Conservation (phyloP, 2,888 invertebrate genomes). For the Mallateleia sp. region DNA sequence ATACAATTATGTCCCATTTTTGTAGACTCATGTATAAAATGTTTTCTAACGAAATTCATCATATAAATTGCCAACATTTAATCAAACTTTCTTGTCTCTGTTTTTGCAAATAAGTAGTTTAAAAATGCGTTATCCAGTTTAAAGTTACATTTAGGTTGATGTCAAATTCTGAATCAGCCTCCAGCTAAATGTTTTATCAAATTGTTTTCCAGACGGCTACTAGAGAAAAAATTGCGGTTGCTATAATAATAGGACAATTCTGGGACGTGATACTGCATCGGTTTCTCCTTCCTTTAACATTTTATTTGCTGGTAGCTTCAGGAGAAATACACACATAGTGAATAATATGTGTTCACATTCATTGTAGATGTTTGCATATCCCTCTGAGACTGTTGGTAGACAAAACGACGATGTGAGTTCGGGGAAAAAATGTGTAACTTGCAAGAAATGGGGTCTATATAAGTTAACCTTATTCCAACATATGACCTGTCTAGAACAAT, state of each 20-base stretch:
- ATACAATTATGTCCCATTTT: no score
- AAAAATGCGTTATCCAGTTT: slow-evolving; percentile 46
- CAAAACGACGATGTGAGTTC: slow-evolving; percentile 46
- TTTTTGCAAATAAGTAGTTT: slow-evolving; percentile 6
- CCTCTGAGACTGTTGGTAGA: slow-evolving; percentile 44
- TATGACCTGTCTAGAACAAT: slow-evolving; percentile 1
- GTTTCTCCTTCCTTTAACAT: slow-evolving; percentile 52
- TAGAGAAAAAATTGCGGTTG: slow-evolving; percentile 57
- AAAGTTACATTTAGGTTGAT: slow-evolving; percentile 27
- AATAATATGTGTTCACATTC: slow-evolving; percentile 28
- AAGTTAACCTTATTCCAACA: slow-evolving; percentile 58
- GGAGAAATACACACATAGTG: slow-evolving; percentile 33
- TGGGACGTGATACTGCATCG: slow-evolving; percentile 48
- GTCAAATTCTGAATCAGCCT: slow-evolving; percentile 44
- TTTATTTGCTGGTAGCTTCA: slow-evolving; percentile 59
- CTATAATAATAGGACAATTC: slow-evolving; percentile 58
- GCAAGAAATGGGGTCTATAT: slow-evolving; percentile 51
- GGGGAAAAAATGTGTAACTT: slow-evolving; percentile 41
- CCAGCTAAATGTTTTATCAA: slow-evolving; percentile 56
- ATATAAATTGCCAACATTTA: slow-evolving; percentile 9
- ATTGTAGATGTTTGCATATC: slow-evolving; percentile 57
- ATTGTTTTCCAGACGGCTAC: slow-evolving; percentile 52
- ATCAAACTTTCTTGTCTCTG: not conserved
- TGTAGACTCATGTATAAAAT: no score
- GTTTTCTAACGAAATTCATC: no score